Conservation (phyloP, 2,797 vertebrate species). For the Megaceryle alcyon region DNA sequence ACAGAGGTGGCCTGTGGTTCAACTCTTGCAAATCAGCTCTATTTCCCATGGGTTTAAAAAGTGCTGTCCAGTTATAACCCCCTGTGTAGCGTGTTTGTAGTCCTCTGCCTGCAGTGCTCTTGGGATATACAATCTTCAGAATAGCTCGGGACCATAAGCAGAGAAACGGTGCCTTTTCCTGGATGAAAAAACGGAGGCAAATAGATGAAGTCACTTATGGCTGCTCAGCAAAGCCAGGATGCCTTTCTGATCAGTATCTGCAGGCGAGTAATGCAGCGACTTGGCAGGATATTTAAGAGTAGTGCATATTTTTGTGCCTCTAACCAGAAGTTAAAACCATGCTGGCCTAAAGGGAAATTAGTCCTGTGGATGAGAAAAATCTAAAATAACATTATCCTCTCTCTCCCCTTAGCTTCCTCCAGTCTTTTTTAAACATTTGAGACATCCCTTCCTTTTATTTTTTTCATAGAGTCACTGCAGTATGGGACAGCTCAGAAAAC, state of each 20-base stretch:
- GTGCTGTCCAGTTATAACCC: rapidly evolving
- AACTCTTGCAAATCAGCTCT: neutral
- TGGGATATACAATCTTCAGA: neutral
- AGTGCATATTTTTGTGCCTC: neutral
- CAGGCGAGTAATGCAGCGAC: neutral
- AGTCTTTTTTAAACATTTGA: neutral
- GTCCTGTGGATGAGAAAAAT: neutral
- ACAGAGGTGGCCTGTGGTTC: neutral
- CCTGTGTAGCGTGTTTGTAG: rapidly evolving
- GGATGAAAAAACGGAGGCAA: neutral
- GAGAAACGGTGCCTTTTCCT: neutral
- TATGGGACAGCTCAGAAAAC: conserved; percentile 44
- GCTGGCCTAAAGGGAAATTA: neutral
- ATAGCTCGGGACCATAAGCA: neutral
- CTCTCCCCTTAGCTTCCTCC: neutral
- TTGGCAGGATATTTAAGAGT: neutral
- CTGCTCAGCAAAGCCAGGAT: neutral
- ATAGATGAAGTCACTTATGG: neutral
- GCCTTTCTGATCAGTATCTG: neutral
- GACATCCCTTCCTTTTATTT: neutral
- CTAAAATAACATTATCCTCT: neutral
- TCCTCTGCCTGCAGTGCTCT: neutral
- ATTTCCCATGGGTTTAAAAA: neutral
- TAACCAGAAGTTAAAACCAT: neutral
- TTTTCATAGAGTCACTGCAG: neutral